Conservation (phyloP, 2,797 vertebrate genomes). For the Oceanodroma leucorhoa region DNA sequence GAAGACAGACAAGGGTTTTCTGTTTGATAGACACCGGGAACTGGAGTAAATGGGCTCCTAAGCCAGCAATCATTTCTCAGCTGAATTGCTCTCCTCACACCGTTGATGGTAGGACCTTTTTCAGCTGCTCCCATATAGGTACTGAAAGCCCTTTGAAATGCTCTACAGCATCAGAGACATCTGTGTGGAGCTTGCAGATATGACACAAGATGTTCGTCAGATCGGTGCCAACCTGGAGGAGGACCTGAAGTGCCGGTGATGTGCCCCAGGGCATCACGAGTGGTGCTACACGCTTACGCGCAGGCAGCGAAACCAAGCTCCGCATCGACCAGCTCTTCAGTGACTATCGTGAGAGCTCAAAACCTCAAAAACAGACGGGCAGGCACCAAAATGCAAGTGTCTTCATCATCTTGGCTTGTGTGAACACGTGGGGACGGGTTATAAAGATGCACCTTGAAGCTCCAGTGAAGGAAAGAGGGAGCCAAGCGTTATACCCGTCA, state of each 20-base stretch:
- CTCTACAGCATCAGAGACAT: neutral
- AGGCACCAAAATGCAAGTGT: neutral
- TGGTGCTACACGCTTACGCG: rapidly evolving
- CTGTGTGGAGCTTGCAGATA: neutral
- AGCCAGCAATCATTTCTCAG: neutral
- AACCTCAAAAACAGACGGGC: neutral
- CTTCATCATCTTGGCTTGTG: neutral
- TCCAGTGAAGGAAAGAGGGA: neutral
- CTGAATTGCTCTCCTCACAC: neutral
- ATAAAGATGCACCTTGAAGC: neutral
- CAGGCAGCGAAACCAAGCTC: neutral
- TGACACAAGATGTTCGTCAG: neutral
- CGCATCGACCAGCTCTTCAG: neutral
- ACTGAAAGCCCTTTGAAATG: neutral
- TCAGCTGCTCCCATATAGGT: neutral
- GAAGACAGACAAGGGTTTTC: neutral
- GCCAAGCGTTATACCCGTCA: neutral
- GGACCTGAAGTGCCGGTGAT: neutral
- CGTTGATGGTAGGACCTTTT: neutral
- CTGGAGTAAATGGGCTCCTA: neutral
- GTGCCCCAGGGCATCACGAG: neutral
- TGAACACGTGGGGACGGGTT: rapidly evolving
- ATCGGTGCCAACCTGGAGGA: neutral
- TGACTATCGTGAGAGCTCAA: rapidly evolving
- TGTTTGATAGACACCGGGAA: too few relatives aligned